Evolutionary conservation across 2,888 invertebrate species (phyloP), one percentile per base, ranked within the genome.

Genomic region (Mythimna vitellina): DNA sequence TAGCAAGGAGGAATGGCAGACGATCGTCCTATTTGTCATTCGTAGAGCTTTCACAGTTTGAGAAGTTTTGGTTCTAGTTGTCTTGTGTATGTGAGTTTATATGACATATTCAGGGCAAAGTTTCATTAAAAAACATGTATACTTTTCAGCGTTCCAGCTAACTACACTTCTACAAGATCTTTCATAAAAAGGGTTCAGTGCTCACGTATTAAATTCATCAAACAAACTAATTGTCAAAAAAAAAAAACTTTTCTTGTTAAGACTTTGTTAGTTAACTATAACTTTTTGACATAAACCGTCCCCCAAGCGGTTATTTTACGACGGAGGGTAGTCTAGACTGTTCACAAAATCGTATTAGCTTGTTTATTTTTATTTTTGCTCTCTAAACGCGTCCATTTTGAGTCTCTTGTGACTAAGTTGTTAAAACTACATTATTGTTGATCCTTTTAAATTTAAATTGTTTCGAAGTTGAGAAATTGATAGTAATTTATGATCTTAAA

Each of bases 241-340:
- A 25, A 49, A 22, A 54, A 58, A 77, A 71, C 61, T 77, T 77
- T 54, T 12, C 67, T 71, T 61, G 53, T 67, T 81, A 71, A 38
- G 53, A 70, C 42, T 62, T 65, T 38, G 53, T 17, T 42, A 17
- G 42, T 70, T 35, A 49, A 57, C 63, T 74, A 62, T 3, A 42
- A 29, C 29, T 72, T 77, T 51, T n/a, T 42, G 9, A 22, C 35
- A 46, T 32, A 53, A 77, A 54, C 25, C 38, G 8, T 56, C 29
- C 61, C 60, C 35, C 67, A n/a, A 62, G 29, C 53, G 65, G 25
- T 57, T 61, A 56, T 22, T 81, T 70, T 56, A 68, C 51, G 32
- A 61, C 14, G 38, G 14, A 32, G 32, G 29, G 3, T 42, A 38
- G 73, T 83, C 83, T 83, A 83, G 76, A 83, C 81, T 56, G 65